Base-by-base conservation (phyloP, 1,140 invertebrate genomes). In the Whitmania pigra region DNA sequence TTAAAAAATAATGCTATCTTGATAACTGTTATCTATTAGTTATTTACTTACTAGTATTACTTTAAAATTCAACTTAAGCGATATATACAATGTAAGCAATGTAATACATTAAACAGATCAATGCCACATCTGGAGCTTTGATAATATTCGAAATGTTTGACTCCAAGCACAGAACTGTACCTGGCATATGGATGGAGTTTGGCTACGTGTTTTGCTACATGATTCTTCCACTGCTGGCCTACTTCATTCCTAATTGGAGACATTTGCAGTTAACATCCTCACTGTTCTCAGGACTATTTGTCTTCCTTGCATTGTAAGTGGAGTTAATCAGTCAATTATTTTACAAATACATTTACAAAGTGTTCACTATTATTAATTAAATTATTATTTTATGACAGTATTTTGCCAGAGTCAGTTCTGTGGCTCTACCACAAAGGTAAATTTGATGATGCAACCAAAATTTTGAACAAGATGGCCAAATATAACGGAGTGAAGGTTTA, bases 131-230 rank as follows among this genome's bases (percentile, higher is more conserved):
- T 53, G 69, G 69, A 9, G n/a, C 53, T 9, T n/a, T 53, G 6
- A 17, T 53, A 22, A 13, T 63, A 25, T 27, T 71, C 27, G 71
- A 71, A 49, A 22, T 71, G 25, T 71, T 71, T 25, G 71, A 71
- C 27, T 71, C 71, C 11, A 36, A 63, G 18, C 53, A 53, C 25
- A 57, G 71, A 36, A 53, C 71, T 3, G 9, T 71, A 17, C 36
- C 71, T 20, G 71, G 53, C 18, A 71, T 71, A 9, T 22, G 69
- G n/a, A 9, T 68, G n/a, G 67, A 68, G 27, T 68, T 68, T 36
- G 29, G 40, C n/a, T 68, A 40, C 11, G 31, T 68, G 20, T 68
- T 68, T 25, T 68, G 67, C 27, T 68, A 68, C 40, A 36, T 70
- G 43, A 25, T 49, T 13, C 53, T 54, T 53, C 69, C 40, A 53